phyloP scores from a whole-genome alignment of 2,797 vertebrate species.

The Enteromius fasciolatus region DNA sequence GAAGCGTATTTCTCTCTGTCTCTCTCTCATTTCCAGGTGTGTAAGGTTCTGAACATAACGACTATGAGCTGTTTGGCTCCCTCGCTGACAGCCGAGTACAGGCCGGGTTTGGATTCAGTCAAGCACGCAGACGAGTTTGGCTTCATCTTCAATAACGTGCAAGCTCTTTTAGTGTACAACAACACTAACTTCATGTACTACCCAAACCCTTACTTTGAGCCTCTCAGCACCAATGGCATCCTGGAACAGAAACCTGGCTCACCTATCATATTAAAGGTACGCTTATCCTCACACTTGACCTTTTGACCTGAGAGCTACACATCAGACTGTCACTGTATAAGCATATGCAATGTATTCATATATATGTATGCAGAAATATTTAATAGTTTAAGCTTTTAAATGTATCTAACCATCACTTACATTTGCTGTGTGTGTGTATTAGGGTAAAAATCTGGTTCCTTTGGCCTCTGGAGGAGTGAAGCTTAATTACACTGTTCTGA shows the following conservation, averaged over 20 bases:
- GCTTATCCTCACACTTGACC: conserved; percentile 48
- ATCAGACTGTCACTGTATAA: conserved; percentile 2
- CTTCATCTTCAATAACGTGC: conserved; percentile 97
- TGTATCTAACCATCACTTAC: background rate
- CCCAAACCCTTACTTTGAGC: conserved; percentile 94
- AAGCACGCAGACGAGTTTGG: conserved; percentile 95
- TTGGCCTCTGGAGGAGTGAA: conserved; percentile 90
- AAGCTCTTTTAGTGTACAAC: conserved; percentile 92
- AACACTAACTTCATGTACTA: conserved; percentile 98
- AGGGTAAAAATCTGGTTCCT: conserved; percentile 97
- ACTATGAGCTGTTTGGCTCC: conserved; percentile 90
- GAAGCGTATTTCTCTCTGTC: conserved; percentile 3
- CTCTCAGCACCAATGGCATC: conserved; percentile 86
- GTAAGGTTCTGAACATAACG: conserved; percentile 89
- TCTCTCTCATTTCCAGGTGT: conserved; percentile 78
- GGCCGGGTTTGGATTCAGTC: conserved; percentile 83
- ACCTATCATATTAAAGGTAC: conserved; percentile 97
- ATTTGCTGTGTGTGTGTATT: conserved; percentile 55
- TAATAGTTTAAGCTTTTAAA: background rate
- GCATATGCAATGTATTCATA: conserved; percentile 33
- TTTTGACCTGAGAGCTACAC: conserved; percentile 5
- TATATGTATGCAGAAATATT: conserved; percentile 27
- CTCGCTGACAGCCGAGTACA: conserved; percentile 85
- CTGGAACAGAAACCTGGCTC: conserved; percentile 97
- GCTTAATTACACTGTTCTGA: conserved; percentile 95